Evolutionary conservation across 2,888 invertebrate genomes (phyloP).

Genomic region (Cyrtodaria siliqua): DNA sequence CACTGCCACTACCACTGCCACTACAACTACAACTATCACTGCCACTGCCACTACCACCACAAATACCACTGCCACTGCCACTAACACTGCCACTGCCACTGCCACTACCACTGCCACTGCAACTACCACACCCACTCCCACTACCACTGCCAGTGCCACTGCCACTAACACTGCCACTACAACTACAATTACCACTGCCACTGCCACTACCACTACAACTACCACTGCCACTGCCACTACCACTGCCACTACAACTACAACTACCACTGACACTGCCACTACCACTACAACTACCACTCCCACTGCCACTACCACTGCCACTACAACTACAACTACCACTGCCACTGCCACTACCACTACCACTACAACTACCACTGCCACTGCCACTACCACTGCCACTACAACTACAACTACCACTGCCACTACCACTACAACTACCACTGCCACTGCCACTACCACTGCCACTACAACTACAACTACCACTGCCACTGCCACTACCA

Average conservation of each 20-base stretch:
- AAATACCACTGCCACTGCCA: background rate
- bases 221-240: conserved; percentile 8
- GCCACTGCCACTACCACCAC: conserved; percentile 5
- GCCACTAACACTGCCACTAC: no score
- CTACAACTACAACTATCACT: conserved; percentile 11
- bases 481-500: conserved; percentile 3
- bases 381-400: conserved; percentile 2
- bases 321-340: conserved; percentile 4
- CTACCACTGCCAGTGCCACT: background rate
- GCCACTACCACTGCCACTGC: background rate
- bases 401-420: conserved; percentile 7
- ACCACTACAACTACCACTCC: no score
- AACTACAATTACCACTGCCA: conserved; percentile 2
- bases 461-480: conserved; percentile 6
- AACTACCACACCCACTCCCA: background rate
- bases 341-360: conserved; percentile 8
- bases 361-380: conserved; percentile 5
- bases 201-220: conserved; percentile 5
- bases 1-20: conserved; percentile 11
- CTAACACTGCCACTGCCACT: conserved; percentile 6
- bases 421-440: conserved; percentile 10
- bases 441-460: conserved; percentile 4
- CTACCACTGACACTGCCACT: no score
- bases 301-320: conserved; percentile 5
- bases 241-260: conserved; percentile 1